Evolutionary conservation across 2,113 vertebrate species (phyloP).

Genomic region (Thunnus maccoyii): DNA sequence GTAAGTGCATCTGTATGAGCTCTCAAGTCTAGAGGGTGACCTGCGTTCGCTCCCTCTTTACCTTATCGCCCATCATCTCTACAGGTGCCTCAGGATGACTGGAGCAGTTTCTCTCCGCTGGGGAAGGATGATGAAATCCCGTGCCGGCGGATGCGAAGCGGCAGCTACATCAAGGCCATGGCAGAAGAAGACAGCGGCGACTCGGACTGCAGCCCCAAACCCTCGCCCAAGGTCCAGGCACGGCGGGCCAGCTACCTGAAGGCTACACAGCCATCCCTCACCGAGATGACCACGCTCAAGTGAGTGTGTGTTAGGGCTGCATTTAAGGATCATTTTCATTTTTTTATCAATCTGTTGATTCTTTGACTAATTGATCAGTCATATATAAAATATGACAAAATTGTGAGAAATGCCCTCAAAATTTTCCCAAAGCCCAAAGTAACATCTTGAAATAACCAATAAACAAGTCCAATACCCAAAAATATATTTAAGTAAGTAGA

Average conservation of each 20-base stretch:
- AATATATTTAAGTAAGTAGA: neutral
- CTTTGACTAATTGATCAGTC: too few relatives aligned
- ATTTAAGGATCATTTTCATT: neutral
- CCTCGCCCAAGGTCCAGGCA: slow-evolving; percentile 94
- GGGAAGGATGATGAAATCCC: slow-evolving; percentile 94
- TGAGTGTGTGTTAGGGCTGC: slow-evolving; percentile 64
- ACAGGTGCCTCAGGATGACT: slow-evolving; percentile 96
- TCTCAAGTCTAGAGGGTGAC: slow-evolving; percentile 1
- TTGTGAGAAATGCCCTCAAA: neutral
- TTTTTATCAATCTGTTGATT: neutral
- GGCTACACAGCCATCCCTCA: slow-evolving; percentile 97
- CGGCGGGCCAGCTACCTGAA: slow-evolving; percentile 98
- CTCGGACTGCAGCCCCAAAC: slow-evolving; percentile 93
- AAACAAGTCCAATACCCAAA: neutral
- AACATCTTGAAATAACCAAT: neutral
- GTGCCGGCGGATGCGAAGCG: slow-evolving; percentile 95
- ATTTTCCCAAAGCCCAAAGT: neutral
- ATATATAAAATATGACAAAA: neutral
- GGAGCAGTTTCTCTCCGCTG: slow-evolving; percentile 90
- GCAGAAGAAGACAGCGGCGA: slow-evolving; percentile 96
- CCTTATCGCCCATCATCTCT: slow-evolving; percentile 26
- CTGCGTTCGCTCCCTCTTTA: neutral
- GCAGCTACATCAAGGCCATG: slow-evolving; percentile 99
- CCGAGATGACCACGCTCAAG: slow-evolving; percentile 95
- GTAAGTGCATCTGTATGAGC: slow-evolving; percentile 3